Evolutionary conservation across 2,113 vertebrate genomes (phyloP), one percentile per base, ranked within the genome.

Genomic region (Rhegmatorhina hoffmannsi): DNA sequence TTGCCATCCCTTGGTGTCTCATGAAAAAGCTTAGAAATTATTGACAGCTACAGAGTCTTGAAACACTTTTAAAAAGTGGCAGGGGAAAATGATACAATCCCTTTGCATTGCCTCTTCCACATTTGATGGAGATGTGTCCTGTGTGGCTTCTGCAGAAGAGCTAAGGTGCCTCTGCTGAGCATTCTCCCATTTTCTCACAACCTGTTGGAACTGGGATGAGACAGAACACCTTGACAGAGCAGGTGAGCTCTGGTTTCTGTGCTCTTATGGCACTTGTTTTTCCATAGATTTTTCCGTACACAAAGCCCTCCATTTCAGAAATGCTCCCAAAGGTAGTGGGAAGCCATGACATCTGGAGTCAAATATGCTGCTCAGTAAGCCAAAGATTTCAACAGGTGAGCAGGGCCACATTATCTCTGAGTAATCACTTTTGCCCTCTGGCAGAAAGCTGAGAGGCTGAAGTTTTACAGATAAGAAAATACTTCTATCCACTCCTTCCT

Each of bases 401-500:
- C n/a, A 92, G 40, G 52, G 69, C 77, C 66, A 56, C 53, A 9
- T 82, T 94, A 84, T 78, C 66, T 95, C 49, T 10, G 16, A 68
- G 55, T 31, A 74, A 72, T 49, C 70, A 78, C 64, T 72, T 91
- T 68, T 79, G 64, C 73, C 94, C 62, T 66, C 53, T 76, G 69
- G 89, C 80, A 89, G 80, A 89, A 81, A 84, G 49, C 49, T 59
- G 60, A 88, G 44, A 76, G 38, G 14, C 46, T 33, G 11, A 72
- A 59, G 69, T 44, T 68, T 67, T 73, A 56, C 26, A 87, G 94
- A 92, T 95, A 92, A 94, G 87, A 82, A 95, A 94, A 93, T 52
- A 66, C 31, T 59, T 89, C 38, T 24, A 33, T 64, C 21, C 7
- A 26, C 28, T 56, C 49, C 11, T 56, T 92, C 60, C 84, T 78